Base-by-base conservation (phyloP, 2,113 vertebrate genomes). In the Camelus dromedarius region DNA sequence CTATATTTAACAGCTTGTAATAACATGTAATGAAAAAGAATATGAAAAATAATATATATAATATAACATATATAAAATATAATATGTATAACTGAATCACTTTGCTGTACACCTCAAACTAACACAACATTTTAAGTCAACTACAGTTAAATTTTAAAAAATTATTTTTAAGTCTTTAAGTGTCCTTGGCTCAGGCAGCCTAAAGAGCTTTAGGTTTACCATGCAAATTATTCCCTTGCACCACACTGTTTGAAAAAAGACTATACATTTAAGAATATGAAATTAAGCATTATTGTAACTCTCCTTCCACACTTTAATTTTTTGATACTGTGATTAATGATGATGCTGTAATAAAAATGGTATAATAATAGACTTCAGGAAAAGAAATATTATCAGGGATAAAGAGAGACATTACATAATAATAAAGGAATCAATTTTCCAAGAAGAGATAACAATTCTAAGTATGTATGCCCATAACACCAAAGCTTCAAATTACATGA, bases 161-260 rank as follows among this genome's bases (percentile, higher is more conserved):
- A 42, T 42, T 42, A 42, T 42, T 42, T 42, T 42, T 42, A 42
- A 42, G 38, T 42, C 38, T 95, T 50, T n/a, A 28, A 42, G 12
- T 72, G n/a, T 15, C 54, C 35, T 35, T 18, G 9, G 42, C 13
- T 64, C 70, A 83, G 35, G 48, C 24, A 38, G 6, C 56, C 75
- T 82, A 54, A 89, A 48, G 30, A 96, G 62, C 14, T 79, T 70
- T 82, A 88, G 92, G 28, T 73, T 97, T 75, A 75, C 19, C 26
- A 77, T 79, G 26, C 46, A 70, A 95, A 95, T 89, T 62, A 73
- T 1, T 89, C 8, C 70, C 18, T 56, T 67, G 24, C 46, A 42
- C 42, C 46, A 83, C 8, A 0, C 56, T 56, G 18, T 92, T 92
- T 82, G 28, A 46, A 62, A 79, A 58, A 48, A 28, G 12, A 30